Conservation (phyloP, 2,113 vertebrate genomes). For the Stigmatopora argus region DNA sequence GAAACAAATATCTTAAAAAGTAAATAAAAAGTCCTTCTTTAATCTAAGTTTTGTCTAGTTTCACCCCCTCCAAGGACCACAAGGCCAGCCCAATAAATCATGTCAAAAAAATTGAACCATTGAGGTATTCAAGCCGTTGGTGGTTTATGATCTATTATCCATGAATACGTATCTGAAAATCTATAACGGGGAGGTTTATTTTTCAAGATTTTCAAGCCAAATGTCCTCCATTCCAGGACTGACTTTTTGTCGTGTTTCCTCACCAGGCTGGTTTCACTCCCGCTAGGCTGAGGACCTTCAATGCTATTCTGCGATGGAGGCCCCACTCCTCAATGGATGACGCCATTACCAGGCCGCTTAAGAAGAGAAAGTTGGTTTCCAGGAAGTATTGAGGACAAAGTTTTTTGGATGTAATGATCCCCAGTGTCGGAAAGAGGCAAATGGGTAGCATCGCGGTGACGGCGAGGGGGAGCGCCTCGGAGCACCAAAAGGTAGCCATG, state of each 20-base stretch:
- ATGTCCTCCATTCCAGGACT: too few relatives aligned
- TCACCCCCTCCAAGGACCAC: too few relatives aligned
- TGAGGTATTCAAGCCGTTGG: too few relatives aligned
- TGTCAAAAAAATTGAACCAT: too few relatives aligned
- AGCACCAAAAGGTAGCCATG: constrained; percentile 94
- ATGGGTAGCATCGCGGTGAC: constrained; percentile 91
- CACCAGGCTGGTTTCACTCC: constrained; percentile 91
- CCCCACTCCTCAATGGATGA: constrained; percentile 94
- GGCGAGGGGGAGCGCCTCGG: constrained; percentile 88
- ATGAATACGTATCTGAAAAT: too few relatives aligned
- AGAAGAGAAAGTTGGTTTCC: constrained; percentile 95
- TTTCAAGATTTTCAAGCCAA: too few relatives aligned
- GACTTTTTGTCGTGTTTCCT: constrained; percentile 27
- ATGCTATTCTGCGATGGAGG: constrained; percentile 88
- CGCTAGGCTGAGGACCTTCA: constrained; percentile 82
- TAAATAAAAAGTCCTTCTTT: too few relatives aligned
- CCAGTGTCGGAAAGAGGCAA: constrained; percentile 88
- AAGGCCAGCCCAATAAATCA: too few relatives aligned
- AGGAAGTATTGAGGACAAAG: constrained; percentile 93
- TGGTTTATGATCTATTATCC: too few relatives aligned
- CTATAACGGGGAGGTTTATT: too few relatives aligned
- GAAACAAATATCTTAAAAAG: too few relatives aligned
- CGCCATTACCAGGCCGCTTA: constrained; percentile 95
- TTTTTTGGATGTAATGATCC: constrained; percentile 82
- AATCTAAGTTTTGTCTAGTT: too few relatives aligned